Evolutionary conservation across 2,797 vertebrate species (phyloP).

Genomic region (Mormyrops boulengeri): DNA sequence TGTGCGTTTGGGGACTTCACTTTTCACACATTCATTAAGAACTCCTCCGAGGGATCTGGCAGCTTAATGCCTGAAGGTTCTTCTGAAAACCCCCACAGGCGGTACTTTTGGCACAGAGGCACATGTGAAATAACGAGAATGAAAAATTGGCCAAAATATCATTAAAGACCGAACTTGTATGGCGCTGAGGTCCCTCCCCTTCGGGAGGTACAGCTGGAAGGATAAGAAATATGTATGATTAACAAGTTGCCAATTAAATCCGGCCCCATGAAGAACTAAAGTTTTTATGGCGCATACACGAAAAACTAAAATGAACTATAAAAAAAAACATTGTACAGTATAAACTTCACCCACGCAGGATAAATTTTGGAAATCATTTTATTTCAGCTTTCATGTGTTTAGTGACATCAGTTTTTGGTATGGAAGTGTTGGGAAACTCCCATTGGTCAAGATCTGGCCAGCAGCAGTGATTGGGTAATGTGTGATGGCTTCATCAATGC

Average conservation of each 20-base stretch:
- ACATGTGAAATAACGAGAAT: constrained; percentile 22
- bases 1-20: constrained; percentile 39
- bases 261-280: neutral
- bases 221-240: constrained; percentile 34
- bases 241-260: constrained; percentile 31
- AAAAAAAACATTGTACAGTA: constrained; percentile 42
- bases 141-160: constrained; percentile 42
- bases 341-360: constrained; percentile 17
- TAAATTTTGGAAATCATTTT: neutral
- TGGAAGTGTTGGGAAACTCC: neutral
- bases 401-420: neutral
- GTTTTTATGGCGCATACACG: constrained; percentile 21
- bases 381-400: neutral
- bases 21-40: constrained; percentile 41
- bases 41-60: constrained; percentile 25
- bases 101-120: constrained; percentile 33
- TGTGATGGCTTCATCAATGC: neutral
- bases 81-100: constrained; percentile 21
- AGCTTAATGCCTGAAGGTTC: constrained; percentile 33
- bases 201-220: constrained; percentile 28
- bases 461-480: neutral
- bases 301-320: constrained; percentile 38
- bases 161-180: constrained; percentile 39
- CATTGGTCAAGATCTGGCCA: neutral
- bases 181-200: constrained; percentile 37